Conservation (phyloP, 2,888 invertebrate genomes). For the Drosophila mimetica region DNA sequence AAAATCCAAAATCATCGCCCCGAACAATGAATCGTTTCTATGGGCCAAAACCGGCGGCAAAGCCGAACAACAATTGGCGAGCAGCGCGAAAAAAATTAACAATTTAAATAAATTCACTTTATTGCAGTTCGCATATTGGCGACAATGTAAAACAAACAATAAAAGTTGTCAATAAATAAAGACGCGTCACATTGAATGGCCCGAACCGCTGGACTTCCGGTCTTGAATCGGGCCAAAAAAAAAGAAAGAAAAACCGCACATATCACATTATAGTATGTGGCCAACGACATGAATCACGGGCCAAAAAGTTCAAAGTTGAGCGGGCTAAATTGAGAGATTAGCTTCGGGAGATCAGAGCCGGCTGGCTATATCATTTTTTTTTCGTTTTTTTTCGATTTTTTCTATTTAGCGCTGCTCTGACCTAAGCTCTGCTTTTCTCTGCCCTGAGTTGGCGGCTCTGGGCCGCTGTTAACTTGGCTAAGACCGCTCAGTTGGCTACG, state of each 20-base stretch:
- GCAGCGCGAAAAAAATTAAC: conserved; percentile 51
- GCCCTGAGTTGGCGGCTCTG: conserved; percentile 26
- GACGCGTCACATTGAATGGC: conserved; percentile 57
- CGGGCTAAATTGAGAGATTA: conserved; percentile 41
- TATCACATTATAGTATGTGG: conserved; percentile 8
- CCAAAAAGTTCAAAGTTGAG: conserved; percentile 42
- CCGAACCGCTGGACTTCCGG: conserved; percentile 65
- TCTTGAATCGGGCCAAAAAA: conserved; percentile 48
- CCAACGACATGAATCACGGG: conserved; percentile 31
- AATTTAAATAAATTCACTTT: conserved; percentile 74
- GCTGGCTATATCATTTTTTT: conserved; percentile 7
- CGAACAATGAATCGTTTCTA: conserved; percentile 71
- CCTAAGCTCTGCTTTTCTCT: conserved; percentile 9
- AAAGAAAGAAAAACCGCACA: conserved; percentile 13
- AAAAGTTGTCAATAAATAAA: conserved; percentile 66
- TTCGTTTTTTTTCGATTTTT: not conserved
- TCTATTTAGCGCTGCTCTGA: conserved; percentile 1
- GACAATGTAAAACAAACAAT: conserved; percentile 76
- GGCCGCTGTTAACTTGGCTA: conserved; percentile 44
- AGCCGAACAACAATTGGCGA: conserved; percentile 30
- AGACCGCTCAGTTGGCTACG: conserved; percentile 66
- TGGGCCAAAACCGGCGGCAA: conserved; percentile 51
- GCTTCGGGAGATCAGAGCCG: conserved; percentile 4
- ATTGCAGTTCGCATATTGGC: conserved; percentile 73
- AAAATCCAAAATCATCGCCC: conserved; percentile 55